These are phyloP conservation scores for Euclidia mi DNA, from an alignment of 2,888 invertebrate species.

Conservation along the genomic window DNA sequence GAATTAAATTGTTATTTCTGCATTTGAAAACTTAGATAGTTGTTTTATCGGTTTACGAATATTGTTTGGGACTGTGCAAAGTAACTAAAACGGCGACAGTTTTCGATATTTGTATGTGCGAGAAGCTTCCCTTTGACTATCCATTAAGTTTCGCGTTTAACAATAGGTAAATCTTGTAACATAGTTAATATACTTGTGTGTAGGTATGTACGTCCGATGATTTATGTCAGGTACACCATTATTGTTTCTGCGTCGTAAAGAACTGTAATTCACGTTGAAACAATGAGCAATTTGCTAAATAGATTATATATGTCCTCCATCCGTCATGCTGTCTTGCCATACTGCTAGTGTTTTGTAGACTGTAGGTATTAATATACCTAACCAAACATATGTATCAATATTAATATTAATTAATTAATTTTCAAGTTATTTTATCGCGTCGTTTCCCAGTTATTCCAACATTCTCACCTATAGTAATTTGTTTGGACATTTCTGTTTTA, in stretches of 20 bases:
- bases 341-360: constrained; percentile 84
- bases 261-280: constrained; percentile 84
- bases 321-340: constrained; percentile 89
- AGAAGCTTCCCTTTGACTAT: constrained; percentile 64
- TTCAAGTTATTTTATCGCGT: constrained; percentile 38
- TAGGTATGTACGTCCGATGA: constrained; percentile 81
- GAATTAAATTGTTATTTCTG: constrained; percentile 81
- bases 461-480: constrained; percentile 32
- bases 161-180: constrained; percentile 78
- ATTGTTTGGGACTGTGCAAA: constrained; percentile 77
- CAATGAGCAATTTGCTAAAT: constrained; percentile 89
- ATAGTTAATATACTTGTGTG: constrained; percentile 75
- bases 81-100: constrained; percentile 53
- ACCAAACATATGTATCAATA: constrained; percentile 56
- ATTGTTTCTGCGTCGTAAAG: constrained; percentile 87
- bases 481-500: constrained; percentile 51
- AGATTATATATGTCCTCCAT: constrained; percentile 88
- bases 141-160: constrained; percentile 74
- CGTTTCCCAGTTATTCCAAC: constrained; percentile 37
- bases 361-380: constrained; percentile 78
- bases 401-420: constrained; percentile 57
- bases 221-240: constrained; percentile 84
- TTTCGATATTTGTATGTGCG: constrained; percentile 54
- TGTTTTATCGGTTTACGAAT: constrained; percentile 66
- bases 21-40: constrained; percentile 65